Base-by-base conservation (phyloP, 1,140 invertebrate species). In the Rhopalosiphum padi region DNA sequence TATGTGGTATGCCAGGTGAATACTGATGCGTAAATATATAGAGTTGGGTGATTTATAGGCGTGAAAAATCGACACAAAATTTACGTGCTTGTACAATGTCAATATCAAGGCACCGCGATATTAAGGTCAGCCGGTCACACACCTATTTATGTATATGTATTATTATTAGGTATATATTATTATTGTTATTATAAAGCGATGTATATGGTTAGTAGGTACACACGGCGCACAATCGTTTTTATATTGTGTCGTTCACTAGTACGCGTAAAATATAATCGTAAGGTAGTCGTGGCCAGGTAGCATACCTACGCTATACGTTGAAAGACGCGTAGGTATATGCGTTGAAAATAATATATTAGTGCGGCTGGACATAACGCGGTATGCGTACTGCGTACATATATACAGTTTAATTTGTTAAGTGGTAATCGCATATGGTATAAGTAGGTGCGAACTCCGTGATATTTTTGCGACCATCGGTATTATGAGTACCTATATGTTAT, bases 41-140 rank as follows among this genome's bases (percentile, higher is more conserved):
- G 35, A 93, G 30, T 48, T 41, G 77, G 91, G 91, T 93, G 91
- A 93, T 93, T 93, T 93, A 93, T 46, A 85, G 82, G 91, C 48
- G 91, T 93, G 82, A 51, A 93, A 86, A 93, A 93, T 93, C 41
- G 37, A 48, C 48, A 55, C 46, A 23, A 37, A 92, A 85, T 92
- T 15, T 85, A 85, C 6, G 46, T 37, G 51, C 25, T 77, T 77
- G 15, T 89, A 83, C 91, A 85, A 93, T 93, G 82, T 93, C 91
- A 93, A 93, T 93, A 83, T 35, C 91, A 55, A 85, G 91, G 48
- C 30, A 85, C 22, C 25, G 7, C 15, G 21, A 43, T 85, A 93
- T 51, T 93, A 93, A 93, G 91, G 91, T 93, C 91, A 93, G 68
- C 91, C 91, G 91, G 91, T 55, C 91, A 86, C 82, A 93, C 91